These are phyloP conservation scores for Xestoiulus laeticollis DNA, from an alignment of 2,888 invertebrate genomes.

Conservation along the genomic window DNA sequence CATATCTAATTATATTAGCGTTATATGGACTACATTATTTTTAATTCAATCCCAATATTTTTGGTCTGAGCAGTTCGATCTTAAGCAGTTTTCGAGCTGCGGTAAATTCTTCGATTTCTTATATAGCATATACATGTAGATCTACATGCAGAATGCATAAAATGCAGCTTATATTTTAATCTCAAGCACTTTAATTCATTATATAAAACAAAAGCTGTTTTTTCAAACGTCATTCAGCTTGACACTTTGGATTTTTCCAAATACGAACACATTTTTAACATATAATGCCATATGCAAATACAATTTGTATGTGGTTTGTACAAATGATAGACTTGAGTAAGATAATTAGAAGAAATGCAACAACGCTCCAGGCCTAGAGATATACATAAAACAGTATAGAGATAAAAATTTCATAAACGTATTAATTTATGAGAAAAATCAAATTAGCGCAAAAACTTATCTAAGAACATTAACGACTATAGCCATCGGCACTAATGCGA, in stretches of 20 bases:
- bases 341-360: not conserved
- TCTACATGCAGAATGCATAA: no score
- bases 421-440: not conserved
- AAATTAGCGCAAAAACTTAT: not conserved
- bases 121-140: no score
- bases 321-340: not conserved
- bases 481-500: not conserved
- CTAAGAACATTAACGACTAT: not conserved
- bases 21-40: not conserved
- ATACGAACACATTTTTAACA: no score
- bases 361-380: not conserved
- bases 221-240: not conserved
- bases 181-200: not conserved
- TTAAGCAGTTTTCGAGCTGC: no score
- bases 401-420: not conserved
- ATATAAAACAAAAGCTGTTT: no score
- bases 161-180: not conserved
- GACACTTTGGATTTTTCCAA: not conserved
- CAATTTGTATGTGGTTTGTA: not conserved
- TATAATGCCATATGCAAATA: no score
- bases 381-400: not conserved
- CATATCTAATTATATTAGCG: not conserved
- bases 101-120: no score
- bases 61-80: no score
- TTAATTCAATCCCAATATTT: no score